Evolutionary conservation across 2,888 invertebrate genomes (phyloP), one percentile per base, ranked within the genome.

Genomic region (Leptinotarsa tumamoca): DNA sequence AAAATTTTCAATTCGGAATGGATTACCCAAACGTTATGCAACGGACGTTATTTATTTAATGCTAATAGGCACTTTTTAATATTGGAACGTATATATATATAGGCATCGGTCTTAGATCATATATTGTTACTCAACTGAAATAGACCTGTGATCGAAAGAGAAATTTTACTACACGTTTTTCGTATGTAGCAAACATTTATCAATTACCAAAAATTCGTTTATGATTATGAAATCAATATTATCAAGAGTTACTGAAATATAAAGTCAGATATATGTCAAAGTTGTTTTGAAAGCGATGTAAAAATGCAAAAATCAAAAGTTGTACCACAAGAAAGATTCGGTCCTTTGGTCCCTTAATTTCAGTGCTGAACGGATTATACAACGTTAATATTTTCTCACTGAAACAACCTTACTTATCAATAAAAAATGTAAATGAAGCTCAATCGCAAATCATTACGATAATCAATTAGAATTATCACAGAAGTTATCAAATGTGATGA

Each of bases 21-120:
- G 33, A 63, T 63, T 63, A 33, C 63, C n/a, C n/a, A 63, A 63
- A 63, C 63, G 17, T 63, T 63, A 63, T 63, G 63, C 33, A 63
- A 63, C 33, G 43, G 3, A 43, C 27, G 17, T 61, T 61, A 61
- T 61, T 61, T 27, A 21, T 17, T 14, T 27, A 15, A 61, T 43
- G 63, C 63, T 58, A 58, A 58, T 58, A 23, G 1, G 23, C 27
- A 14, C 58, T 58, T 58, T 58, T 23, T 27, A 58, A 58, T 58
- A 58, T 23, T 58, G 13, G 58, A 58, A 10, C 14, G 21, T 27
- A 58, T 58, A 58, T 58, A 23, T 58, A 21, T 58, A 23, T 58
- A 21, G 58, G 23, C 23, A 23, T 58, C 58, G 58, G 18, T 58
- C 14, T 58, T 58, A 17, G 23, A 58, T 58, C 23, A 58, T 23